Evolutionary conservation across 2,888 invertebrate species (phyloP).

Genomic region (Saturnia japonica): DNA sequence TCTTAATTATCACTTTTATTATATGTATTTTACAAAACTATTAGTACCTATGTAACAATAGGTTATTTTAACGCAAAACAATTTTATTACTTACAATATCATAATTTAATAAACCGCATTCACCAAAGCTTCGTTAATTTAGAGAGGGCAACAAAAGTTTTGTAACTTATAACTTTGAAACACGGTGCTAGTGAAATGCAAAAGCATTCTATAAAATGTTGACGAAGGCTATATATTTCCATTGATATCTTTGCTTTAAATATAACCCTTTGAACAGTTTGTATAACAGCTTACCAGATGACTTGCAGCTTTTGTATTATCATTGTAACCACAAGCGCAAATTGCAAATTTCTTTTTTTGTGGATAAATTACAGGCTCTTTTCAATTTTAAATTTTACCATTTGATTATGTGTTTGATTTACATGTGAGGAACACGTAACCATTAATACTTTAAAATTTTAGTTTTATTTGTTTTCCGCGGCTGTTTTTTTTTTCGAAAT

Average conservation of each 20-base stretch:
- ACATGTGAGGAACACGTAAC: neutral
- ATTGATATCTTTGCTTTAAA: constrained; percentile 15
- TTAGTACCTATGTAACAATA: neutral
- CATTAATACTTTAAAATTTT: neutral
- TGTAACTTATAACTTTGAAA: neutral
- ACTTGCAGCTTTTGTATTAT: constrained; percentile 55
- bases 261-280: constrained; percentile 54
- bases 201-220: neutral
- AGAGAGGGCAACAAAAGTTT: neutral
- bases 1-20: neutral
- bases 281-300: constrained; percentile 64
- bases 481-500: too few relatives aligned
- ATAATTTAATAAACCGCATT: constrained; percentile 14
- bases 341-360: constrained; percentile 54
- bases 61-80: neutral
- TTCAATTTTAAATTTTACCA: neutral
- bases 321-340: constrained; percentile 61
- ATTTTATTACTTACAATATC: neutral
- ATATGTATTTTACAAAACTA: neutral
- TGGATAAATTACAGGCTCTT: constrained; percentile 26
- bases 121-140: neutral
- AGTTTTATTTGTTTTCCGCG: too few relatives aligned
- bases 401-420: neutral
- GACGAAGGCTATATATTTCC: constrained; percentile 13
- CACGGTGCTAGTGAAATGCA: neutral